Evolutionary conservation across 2,797 vertebrate species (phyloP).

Genomic region (Sebastes itinus): DNA sequence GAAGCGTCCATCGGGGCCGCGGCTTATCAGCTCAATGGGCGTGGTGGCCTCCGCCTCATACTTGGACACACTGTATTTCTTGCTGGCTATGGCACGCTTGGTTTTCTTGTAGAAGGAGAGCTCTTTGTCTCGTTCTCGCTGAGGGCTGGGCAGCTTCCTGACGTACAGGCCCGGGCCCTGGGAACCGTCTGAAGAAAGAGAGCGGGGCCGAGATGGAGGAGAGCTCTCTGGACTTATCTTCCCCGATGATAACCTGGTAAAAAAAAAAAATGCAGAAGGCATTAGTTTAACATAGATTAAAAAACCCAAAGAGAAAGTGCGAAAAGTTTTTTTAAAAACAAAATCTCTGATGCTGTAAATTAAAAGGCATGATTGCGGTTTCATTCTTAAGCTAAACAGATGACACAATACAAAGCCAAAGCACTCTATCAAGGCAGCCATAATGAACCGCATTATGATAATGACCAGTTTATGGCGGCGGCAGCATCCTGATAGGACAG

Average conservation of each 20-base stretch:
- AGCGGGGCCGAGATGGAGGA: slow-evolving; percentile 81
- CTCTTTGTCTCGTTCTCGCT: slow-evolving; percentile 90
- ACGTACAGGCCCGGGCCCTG: slow-evolving; percentile 91
- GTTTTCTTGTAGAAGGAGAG: slow-evolving; percentile 98
- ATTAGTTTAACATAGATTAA: slow-evolving; percentile 15
- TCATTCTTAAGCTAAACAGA: slow-evolving; percentile 29
- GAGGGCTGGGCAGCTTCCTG: slow-evolving; percentile 93
- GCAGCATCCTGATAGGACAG: slow-evolving; percentile 55
- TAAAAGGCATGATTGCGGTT: slow-evolving; percentile 20
- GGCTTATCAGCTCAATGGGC: slow-evolving; percentile 98
- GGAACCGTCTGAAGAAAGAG: slow-evolving; percentile 85
- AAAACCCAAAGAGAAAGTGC: not conserved
- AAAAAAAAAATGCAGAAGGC: slow-evolving; percentile 22
- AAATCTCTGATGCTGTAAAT: slow-evolving; percentile 22
- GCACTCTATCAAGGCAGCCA: slow-evolving; percentile 56
- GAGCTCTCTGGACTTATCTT: slow-evolving; percentile 99
- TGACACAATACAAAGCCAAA: slow-evolving; percentile 61
- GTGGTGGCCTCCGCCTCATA: slow-evolving; percentile 95
- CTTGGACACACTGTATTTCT: slow-evolving; percentile 98
- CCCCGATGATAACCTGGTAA: slow-evolving; percentile 93
- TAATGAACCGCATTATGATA: slow-evolving; percentile 57
- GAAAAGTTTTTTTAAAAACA: not conserved
- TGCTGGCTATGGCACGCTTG: slow-evolving; percentile 97
- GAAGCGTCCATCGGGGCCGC: slow-evolving; percentile 96
- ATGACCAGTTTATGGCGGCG: slow-evolving; percentile 49